Evolutionary conservation across 2,113 vertebrate species (phyloP).

Genomic region (Trichomycterus rosablanca): DNA sequence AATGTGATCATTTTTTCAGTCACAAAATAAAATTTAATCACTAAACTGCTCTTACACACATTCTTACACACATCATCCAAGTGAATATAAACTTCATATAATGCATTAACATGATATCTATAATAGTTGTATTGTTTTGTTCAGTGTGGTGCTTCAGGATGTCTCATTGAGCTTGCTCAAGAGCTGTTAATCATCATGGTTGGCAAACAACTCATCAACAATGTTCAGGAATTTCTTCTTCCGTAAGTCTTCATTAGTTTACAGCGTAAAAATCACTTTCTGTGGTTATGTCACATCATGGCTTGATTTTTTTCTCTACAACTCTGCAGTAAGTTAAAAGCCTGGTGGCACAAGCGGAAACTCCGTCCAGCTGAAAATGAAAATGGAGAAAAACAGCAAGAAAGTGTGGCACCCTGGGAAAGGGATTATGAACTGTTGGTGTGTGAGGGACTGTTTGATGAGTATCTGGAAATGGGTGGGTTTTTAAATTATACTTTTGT

Average conservation of each 20-base stretch:
- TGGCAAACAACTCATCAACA: conserved; percentile 74
- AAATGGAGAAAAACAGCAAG: conserved; percentile 33
- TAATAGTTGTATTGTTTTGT: conserved; percentile 22
- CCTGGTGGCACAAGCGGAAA: conserved; percentile 63
- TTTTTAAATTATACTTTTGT: neutral
- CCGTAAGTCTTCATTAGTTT: conserved; percentile 57
- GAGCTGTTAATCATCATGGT: conserved; percentile 78
- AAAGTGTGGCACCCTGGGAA: conserved; percentile 54
- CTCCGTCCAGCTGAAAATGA: conserved; percentile 41
- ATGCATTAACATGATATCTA: too few species aligned
- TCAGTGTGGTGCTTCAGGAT: conserved; percentile 69
- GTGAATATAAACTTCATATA: too few species aligned
- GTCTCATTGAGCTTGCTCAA: conserved; percentile 72
- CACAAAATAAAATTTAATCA: too few species aligned
- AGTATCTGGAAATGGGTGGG: conserved; percentile 74
- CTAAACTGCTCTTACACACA: too few species aligned
- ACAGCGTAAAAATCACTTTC: neutral
- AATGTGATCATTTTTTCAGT: too few species aligned
- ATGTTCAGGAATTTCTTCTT: conserved; percentile 70
- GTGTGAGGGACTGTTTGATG: conserved; percentile 70
- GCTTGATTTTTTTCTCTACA: neutral
- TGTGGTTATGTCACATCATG: neutral
- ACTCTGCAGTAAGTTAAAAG: conserved; percentile 67
- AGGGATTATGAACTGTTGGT: conserved; percentile 68
- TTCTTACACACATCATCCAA: too few species aligned